A percentile compares a stretch with the other conserved stretches of the same genome.
phyloP scores from a whole-genome alignment of 1,140 invertebrate genomes.

The Achatina immaculata region DNA sequence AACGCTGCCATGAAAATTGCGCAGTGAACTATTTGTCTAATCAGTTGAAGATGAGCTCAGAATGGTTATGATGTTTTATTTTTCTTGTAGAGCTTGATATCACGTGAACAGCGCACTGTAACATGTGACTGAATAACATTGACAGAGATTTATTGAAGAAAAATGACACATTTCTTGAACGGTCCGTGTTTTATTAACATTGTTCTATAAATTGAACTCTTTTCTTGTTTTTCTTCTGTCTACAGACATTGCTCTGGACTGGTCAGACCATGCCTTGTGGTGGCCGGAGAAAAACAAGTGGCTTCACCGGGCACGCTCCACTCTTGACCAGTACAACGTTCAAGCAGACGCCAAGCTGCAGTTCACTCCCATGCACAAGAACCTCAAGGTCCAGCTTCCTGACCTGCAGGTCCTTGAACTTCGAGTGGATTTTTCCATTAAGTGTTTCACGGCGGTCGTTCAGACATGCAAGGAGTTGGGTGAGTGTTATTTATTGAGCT shows the following conservation, averaged over 20 bases:
- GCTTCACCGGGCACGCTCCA: constrained; percentile 93
- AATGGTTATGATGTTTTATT: too few relatives aligned
- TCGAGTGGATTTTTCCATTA: constrained; percentile 95
- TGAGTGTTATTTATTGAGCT: constrained; percentile 69
- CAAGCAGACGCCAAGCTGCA: constrained; percentile 94
- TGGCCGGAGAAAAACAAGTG: constrained; percentile 97
- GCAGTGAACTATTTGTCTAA: too few relatives aligned
- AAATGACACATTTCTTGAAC: too few relatives aligned
- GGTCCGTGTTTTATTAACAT: too few relatives aligned
- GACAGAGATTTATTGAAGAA: too few relatives aligned
- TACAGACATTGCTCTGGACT: constrained; percentile 92
- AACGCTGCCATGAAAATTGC: too few relatives aligned
- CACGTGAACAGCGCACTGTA: too few relatives aligned
- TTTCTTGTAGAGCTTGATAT: too few relatives aligned
- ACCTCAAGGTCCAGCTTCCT: constrained; percentile 89
- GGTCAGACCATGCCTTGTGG: constrained; percentile 99
- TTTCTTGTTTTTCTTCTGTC: constrained; percentile 58
- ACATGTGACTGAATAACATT: too few relatives aligned
- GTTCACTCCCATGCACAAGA: constrained; percentile 99
- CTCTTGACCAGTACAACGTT: constrained; percentile 96
- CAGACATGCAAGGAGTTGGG: constrained; percentile 95
- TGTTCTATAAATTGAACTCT: too few relatives aligned
- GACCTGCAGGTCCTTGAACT: constrained; percentile 94
- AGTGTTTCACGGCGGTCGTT: constrained; percentile 94
- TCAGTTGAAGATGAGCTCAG: too few relatives aligned